Percentiles rank a stretch among this genome's conserved stretches.
These are phyloP conservation scores for Xylota sylvarum DNA, from an alignment of 2,888 invertebrate species.

Conservation along the genomic window DNA sequence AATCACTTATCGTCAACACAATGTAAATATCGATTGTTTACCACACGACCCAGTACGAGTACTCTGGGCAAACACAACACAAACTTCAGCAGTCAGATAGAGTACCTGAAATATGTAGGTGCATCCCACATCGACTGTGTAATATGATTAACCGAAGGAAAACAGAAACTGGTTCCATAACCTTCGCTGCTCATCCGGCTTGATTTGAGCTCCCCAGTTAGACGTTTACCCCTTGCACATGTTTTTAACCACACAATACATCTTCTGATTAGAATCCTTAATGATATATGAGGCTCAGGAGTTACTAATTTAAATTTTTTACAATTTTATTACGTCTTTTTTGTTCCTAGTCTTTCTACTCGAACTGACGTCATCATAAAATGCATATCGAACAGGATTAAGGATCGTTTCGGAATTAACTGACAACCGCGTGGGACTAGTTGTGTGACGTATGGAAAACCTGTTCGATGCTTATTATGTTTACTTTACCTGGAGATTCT, in stretches of 20 bases:
- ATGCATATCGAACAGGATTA: constrained; percentile 29
- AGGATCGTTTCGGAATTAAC: not conserved
- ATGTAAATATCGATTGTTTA: constrained; percentile 20
- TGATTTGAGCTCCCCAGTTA: constrained; percentile 7
- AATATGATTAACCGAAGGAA: not conserved
- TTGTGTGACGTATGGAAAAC: constrained; percentile 23
- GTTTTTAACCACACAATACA: not conserved
- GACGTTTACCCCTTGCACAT: not conserved
- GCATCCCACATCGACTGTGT: constrained; percentile 1
- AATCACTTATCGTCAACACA: constrained; percentile 10
- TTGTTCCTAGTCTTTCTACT: not conserved
- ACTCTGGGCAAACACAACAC: not conserved
- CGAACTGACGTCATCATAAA: constrained; percentile 5
- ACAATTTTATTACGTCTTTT: constrained; percentile 1
- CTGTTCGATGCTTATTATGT: not conserved
- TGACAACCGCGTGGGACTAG: constrained; percentile 24
- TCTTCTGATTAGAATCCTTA: constrained; percentile 31
- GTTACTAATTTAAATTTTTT: constrained; percentile 1
- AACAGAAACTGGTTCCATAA: constrained; percentile 7
- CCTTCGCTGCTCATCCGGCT: constrained; percentile 3
- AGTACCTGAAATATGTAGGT: constrained; percentile 5
- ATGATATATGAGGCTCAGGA: not conserved
- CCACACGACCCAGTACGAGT: not conserved
- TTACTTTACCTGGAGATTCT: not conserved
- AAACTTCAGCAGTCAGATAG: constrained; percentile 20